Evolutionary conservation across 2,888 invertebrate genomes (phyloP).

Genomic region (Aromia moschata): DNA sequence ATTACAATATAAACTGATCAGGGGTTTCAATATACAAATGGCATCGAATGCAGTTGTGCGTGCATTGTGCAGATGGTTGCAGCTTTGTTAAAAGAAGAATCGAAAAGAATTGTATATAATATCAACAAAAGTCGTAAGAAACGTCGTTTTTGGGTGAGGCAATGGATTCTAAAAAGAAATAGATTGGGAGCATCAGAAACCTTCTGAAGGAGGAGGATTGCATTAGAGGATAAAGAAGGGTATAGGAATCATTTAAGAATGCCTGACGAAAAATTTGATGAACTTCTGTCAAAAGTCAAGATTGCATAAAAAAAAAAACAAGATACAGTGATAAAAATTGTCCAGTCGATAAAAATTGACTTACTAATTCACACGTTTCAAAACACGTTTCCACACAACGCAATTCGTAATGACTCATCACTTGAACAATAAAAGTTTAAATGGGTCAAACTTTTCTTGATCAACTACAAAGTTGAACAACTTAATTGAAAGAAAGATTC

Average conservation of each 20-base stretch:
- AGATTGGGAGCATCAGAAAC: constrained; percentile 38
- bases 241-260: constrained; percentile 36
- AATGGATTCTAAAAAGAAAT: constrained; percentile 40
- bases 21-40: constrained; percentile 4
- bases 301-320: constrained; percentile 26
- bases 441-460: neutral
- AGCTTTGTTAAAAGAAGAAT: constrained; percentile 32
- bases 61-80: constrained; percentile 12
- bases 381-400: neutral
- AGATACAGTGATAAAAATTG: constrained; percentile 13
- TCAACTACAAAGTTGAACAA: neutral
- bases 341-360: neutral
- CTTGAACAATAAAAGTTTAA: no score
- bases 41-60: constrained; percentile 6
- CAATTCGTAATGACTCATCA: neutral
- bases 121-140: constrained; percentile 25
- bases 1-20: no score
- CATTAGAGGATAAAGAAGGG: constrained; percentile 41
- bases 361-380: neutral
- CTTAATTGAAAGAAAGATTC: neutral
- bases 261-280: constrained; percentile 32
- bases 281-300: constrained; percentile 21
- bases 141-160: constrained; percentile 38
- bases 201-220: constrained; percentile 42
- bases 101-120: constrained; percentile 5